Percentiles rank a stretch among this genome's conserved stretches.
phyloP scores from a whole-genome alignment of 23 tunicate genomes.

The Trididemnum miniatum region DNA sequence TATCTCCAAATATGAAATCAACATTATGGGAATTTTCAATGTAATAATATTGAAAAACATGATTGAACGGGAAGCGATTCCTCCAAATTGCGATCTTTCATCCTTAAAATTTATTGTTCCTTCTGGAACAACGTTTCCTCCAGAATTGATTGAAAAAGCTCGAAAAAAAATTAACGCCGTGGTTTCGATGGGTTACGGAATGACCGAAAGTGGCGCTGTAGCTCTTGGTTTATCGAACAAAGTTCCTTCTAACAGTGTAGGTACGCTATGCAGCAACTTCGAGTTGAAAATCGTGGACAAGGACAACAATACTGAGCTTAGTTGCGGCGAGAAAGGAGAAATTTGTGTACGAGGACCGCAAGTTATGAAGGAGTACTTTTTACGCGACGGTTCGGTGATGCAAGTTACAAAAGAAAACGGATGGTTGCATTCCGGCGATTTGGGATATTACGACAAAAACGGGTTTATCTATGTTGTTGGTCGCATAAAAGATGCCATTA shows the following conservation, averaged over 20 bases:
- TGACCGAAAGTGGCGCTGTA: background rate
- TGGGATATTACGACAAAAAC: conserved; percentile 79
- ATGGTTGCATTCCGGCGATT: conserved; percentile 95
- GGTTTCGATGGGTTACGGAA: conserved; percentile 11
- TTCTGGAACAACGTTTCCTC: conserved; percentile 16
- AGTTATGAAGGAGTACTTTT: conserved; percentile 86
- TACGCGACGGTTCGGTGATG: conserved; percentile 44
- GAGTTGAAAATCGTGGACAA: conserved; percentile 41
- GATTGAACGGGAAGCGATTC: background rate
- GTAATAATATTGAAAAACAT: background rate
- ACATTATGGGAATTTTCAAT: background rate
- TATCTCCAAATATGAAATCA: background rate
- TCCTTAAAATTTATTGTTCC: background rate
- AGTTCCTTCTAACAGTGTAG: conserved; percentile 8
- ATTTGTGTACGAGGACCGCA: conserved; percentile 80
- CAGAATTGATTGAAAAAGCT: conserved; percentile 11
- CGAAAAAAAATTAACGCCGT: background rate
- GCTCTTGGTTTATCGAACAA: conserved; percentile 7
- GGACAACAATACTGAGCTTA: conserved; percentile 51
- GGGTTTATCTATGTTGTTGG: conserved; percentile 70
- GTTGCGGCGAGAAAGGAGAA: conserved; percentile 65
- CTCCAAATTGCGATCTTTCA: background rate
- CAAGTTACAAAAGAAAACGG: conserved; percentile 61
- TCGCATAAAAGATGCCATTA: conserved; percentile 80
- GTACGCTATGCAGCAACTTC: background rate